A percentile compares a stretch with the other conserved stretches of the same genome.
phyloP scores from a whole-genome alignment of 2,113 vertebrate genomes.

The Erinaceus europaeus region DNA sequence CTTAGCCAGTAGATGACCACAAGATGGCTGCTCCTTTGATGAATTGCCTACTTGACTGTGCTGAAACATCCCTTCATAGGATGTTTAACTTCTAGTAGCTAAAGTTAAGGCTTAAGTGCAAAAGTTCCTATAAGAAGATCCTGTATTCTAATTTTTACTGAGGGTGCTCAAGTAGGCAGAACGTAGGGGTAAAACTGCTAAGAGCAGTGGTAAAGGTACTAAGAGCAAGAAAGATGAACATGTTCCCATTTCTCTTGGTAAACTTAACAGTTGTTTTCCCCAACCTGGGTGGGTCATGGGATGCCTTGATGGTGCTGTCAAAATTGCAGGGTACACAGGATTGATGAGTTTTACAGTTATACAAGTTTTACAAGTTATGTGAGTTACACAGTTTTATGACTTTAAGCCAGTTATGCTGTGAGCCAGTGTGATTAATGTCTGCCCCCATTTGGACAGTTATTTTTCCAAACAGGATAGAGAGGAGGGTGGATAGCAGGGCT shows the following conservation, averaged over 20 bases:
- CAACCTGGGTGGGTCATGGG: no score
- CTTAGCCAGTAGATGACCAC: background rate
- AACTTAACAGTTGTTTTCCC: background rate
- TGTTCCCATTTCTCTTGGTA: background rate
- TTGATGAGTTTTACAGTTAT: background rate
- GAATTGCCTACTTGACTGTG: background rate
- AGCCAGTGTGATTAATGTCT: background rate
- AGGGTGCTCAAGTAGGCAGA: background rate
- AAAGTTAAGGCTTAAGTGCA: conserved; percentile 20
- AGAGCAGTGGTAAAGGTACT: background rate
- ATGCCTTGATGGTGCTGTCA: background rate
- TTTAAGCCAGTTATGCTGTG: background rate
- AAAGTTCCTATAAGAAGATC: background rate
- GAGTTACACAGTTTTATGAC: background rate
- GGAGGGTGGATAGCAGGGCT: background rate
- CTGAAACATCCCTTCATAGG: background rate
- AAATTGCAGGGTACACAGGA: background rate
- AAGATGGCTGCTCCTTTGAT: background rate
- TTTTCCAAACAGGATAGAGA: conserved; percentile 9
- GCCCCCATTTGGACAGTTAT: background rate
- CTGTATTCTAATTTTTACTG: background rate
- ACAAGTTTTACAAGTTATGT: no score
- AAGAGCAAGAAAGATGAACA: background rate
- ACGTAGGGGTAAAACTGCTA: background rate
- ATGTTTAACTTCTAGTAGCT: background rate